phyloP scores from a whole-genome alignment of 2,888 invertebrate species.

The Syrista parreyssii region DNA sequence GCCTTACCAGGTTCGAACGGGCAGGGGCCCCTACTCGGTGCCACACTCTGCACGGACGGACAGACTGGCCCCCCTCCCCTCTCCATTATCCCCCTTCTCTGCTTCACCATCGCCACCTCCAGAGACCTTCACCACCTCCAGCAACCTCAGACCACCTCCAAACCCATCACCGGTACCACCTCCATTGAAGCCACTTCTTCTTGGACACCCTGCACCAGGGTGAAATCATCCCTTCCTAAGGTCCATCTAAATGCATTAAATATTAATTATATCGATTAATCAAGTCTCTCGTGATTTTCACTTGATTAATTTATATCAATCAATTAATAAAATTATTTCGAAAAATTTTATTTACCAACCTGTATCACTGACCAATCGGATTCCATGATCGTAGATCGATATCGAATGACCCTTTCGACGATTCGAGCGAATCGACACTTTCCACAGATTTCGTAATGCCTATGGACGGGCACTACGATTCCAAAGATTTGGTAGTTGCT shows the following conservation, averaged over 20 bases:
- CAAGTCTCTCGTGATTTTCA: neutral
- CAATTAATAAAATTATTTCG: neutral
- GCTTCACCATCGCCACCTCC: conserved; percentile 6
- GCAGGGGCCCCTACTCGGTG: conserved; percentile 48
- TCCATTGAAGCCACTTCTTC: neutral
- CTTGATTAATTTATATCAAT: neutral
- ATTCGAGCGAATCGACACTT: neutral
- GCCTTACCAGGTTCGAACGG: conserved; percentile 50
- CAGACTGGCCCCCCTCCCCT: conserved; percentile 13
- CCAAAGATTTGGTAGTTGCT: neutral
- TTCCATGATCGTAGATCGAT: neutral
- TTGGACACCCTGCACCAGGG: neutral
- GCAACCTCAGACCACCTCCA: conserved; percentile 1
- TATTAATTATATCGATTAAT: too few relatives aligned
- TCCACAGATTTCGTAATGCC: neutral
- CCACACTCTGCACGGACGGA: conserved; percentile 13
- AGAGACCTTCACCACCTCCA: conserved; percentile 10
- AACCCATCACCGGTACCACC: neutral
- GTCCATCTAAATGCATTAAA: neutral
- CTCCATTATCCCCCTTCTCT: conserved; percentile 12
- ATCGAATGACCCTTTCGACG: neutral
- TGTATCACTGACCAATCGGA: neutral
- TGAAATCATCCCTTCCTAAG: neutral
- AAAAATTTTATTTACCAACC: neutral
- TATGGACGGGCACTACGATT: neutral